These are phyloP conservation scores for Ivindomyrus marchei DNA, from an alignment of 2,113 vertebrate species.

Conservation along the genomic window DNA sequence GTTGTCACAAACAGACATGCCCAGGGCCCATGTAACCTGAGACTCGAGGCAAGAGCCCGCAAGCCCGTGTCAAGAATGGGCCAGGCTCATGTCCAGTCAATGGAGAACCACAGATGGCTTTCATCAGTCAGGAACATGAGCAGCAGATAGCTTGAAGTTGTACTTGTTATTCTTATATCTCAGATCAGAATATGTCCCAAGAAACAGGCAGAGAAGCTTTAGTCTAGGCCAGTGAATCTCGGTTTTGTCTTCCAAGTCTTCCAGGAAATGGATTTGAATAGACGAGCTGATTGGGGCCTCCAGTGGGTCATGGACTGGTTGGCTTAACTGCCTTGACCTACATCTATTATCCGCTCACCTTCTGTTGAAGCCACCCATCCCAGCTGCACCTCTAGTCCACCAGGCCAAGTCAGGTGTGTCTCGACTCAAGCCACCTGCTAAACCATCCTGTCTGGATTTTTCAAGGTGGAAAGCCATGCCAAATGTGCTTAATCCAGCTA, in stretches of 20 bases:
- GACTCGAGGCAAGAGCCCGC: slow-evolving; percentile 18
- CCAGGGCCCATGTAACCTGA: slow-evolving; percentile 21
- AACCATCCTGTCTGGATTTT: background rate
- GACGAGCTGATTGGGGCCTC: background rate
- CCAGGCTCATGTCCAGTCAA: slow-evolving; percentile 15
- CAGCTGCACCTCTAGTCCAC: background rate
- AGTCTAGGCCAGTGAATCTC: background rate
- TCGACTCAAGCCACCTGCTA: background rate
- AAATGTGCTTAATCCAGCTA: slow-evolving; percentile 17
- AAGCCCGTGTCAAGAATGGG: slow-evolving; percentile 10
- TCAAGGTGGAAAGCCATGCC: background rate
- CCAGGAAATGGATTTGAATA: background rate
- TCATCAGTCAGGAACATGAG: slow-evolving; percentile 5
- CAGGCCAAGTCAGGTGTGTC: slow-evolving; percentile 14
- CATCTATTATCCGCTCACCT: slow-evolving; percentile 16
- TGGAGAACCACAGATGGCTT: slow-evolving; percentile 12
- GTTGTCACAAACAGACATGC: slow-evolving; percentile 4
- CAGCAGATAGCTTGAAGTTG: background rate
- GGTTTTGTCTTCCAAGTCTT: background rate
- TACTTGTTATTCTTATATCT: background rate
- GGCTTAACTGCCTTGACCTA: slow-evolving; percentile 13
- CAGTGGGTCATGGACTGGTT: background rate
- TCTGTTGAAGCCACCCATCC: slow-evolving; percentile 13
- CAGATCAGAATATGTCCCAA: background rate
- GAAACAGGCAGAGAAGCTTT: background rate